Percentiles rank a stretch among this genome's conserved stretches.
These are phyloP conservation scores for Sylvilagus bachmani DNA, from an alignment of 2,113 vertebrate genomes.

Conservation along the genomic window DNA sequence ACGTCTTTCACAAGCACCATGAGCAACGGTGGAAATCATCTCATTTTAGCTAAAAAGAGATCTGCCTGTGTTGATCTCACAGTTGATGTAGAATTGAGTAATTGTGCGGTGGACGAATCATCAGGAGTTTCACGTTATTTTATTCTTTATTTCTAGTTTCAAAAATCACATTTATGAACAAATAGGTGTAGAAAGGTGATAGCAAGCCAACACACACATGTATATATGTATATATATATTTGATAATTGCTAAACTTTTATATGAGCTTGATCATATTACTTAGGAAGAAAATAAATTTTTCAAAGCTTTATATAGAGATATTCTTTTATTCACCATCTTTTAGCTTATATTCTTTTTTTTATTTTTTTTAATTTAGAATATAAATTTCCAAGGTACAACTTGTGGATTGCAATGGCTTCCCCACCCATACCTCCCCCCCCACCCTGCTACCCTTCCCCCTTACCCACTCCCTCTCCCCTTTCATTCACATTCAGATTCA, in stretches of 20 bases:
- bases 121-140: constrained; percentile 18
- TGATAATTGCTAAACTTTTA: background rate
- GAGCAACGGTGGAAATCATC: background rate
- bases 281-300: constrained; percentile 40
- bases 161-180: background rate
- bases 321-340: background rate
- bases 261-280: background rate
- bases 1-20: background rate
- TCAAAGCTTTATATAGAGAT: constrained; percentile 44
- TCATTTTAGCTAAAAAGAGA: constrained; percentile 57
- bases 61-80: background rate
- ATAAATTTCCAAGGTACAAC: too few relatives aligned
- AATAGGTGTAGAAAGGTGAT: background rate
- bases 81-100: background rate
- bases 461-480: too few relatives aligned
- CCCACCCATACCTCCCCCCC: too few relatives aligned
- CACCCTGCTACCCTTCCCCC: too few relatives aligned
- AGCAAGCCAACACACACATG: background rate
- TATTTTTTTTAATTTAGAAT: too few relatives aligned
- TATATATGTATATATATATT: background rate
- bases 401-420: too few relatives aligned
- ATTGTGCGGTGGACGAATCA: background rate
- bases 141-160: constrained; percentile 25
- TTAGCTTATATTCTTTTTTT: background rate
- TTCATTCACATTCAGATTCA: too few relatives aligned